These are phyloP conservation scores for Carterocephalus palaemon DNA, from an alignment of 2,888 invertebrate species.

Conservation along the genomic window DNA sequence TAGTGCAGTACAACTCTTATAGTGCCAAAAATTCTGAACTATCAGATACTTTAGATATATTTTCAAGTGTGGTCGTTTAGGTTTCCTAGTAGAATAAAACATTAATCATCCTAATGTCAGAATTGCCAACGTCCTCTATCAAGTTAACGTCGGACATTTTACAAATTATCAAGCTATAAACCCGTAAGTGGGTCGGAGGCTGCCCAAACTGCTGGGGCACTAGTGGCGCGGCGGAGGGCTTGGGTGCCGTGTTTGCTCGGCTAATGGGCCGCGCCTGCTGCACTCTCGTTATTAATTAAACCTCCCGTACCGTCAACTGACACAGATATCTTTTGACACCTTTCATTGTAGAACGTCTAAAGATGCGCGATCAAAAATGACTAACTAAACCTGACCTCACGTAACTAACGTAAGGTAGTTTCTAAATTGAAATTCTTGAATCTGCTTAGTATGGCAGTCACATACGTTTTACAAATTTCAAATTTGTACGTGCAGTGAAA, in stretches of 20 bases:
- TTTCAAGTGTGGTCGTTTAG: too few species aligned
- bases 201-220: slow-evolving; percentile 9
- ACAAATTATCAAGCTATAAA: slow-evolving; percentile 8
- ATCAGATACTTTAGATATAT: too few species aligned
- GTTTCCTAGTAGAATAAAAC: too few species aligned
- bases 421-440: too few species aligned
- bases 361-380: neutral
- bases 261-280: slow-evolving; percentile 65
- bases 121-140: slow-evolving; percentile 1
- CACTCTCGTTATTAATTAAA: slow-evolving; percentile 27
- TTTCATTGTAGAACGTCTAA: neutral
- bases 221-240: slow-evolving; percentile 7
- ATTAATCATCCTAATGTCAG: too few species aligned
- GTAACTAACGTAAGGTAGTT: too few species aligned
- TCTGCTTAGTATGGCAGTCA: too few species aligned
- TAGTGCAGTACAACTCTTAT: too few species aligned
- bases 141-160: neutral
- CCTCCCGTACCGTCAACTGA: slow-evolving; percentile 14
- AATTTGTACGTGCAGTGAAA: too few species aligned
- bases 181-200: slow-evolving; percentile 12
- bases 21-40: too few species aligned
- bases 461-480: too few species aligned
- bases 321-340: slow-evolving; percentile 15
- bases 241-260: slow-evolving; percentile 53
- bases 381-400: too few species aligned